A percentile compares a stretch with the other conserved stretches of the same genome.
Evolutionary conservation across 2,888 invertebrate species (phyloP).

Genomic region (Acanthosepion pharaonis): DNA sequence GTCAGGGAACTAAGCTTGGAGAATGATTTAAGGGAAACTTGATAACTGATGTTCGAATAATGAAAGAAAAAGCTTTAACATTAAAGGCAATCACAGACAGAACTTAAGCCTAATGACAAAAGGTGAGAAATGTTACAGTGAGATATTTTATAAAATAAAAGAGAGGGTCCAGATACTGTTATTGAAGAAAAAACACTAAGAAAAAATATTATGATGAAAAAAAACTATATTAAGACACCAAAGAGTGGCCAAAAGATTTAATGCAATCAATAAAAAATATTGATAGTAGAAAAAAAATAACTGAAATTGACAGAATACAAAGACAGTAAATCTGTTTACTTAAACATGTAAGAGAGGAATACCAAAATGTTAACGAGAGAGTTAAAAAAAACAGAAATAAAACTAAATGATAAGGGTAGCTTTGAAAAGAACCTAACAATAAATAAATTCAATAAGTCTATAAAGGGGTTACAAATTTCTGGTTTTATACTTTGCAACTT

Average conservation of each 20-base stretch:
- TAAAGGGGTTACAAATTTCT: neutral
- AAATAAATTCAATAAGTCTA: neutral
- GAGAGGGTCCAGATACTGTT: neutral
- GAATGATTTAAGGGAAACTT: neutral
- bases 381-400: neutral
- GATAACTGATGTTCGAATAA: neutral
- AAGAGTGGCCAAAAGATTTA: neutral
- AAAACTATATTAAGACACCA: neutral
- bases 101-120: neutral
- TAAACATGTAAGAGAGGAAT: neutral
- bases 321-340: constrained; percentile 9
- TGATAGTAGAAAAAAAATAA: neutral
- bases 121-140: neutral
- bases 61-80: neutral
- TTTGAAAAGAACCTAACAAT: neutral
- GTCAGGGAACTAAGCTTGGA: neutral
- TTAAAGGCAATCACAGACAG: neutral
- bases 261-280: neutral
- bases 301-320: neutral
- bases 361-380: too few species aligned
- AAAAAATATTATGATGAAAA: neutral
- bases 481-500: neutral
- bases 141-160: neutral
- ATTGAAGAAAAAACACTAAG: neutral
- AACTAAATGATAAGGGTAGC: neutral